phyloP scores from a whole-genome alignment of 2,113 vertebrate species.

The Rallus limicola region DNA sequence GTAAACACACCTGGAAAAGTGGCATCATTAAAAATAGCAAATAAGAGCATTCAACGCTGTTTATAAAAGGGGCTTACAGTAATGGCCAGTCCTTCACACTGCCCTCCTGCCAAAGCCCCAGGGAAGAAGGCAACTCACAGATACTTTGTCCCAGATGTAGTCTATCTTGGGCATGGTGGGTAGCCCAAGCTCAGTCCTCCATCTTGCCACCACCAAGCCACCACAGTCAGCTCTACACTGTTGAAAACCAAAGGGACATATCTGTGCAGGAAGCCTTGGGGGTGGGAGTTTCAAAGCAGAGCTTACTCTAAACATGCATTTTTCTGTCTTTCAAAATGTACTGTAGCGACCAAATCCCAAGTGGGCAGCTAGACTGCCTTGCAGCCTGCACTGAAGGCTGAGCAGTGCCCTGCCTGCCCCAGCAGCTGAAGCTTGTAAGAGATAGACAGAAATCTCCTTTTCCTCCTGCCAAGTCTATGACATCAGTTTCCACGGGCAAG shows the following conservation, averaged over 20 bases:
- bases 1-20: background rate
- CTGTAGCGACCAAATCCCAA: fast-evolving
- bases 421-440: background rate
- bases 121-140: background rate
- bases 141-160: background rate
- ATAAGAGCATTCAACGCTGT: fast-evolving
- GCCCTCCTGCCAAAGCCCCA: background rate
- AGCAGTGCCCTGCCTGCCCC: background rate
- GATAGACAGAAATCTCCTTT: background rate
- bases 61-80: background rate
- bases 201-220: background rate
- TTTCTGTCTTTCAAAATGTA: background rate
- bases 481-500: fast-evolving
- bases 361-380: background rate
- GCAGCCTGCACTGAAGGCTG: background rate
- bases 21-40: background rate
- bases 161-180: fast-evolving
- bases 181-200: background rate
- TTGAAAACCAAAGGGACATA: background rate
- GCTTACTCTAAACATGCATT: background rate
- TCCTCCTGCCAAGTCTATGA: fast-evolving
- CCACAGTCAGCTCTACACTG: background rate
- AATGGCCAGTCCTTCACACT: background rate
- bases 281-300: background rate
- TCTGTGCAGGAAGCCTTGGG: background rate